Evolutionary conservation across 1,140 invertebrate genomes (phyloP), one percentile per base, ranked within the genome.

Genomic region (Ceratosolen fusciceps): DNA sequence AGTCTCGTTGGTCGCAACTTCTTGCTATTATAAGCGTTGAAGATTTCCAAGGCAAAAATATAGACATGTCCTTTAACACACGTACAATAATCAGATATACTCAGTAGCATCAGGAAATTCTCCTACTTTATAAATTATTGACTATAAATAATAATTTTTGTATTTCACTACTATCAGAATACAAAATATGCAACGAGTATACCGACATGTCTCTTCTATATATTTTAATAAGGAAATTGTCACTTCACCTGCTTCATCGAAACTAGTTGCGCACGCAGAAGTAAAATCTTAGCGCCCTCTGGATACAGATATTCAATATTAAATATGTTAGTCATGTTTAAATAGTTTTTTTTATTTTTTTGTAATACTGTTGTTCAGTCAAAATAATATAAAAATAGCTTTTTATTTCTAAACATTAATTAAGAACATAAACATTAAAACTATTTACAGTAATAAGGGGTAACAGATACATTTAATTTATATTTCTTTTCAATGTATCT

Each of bases 251-350:
- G 31, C 16, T 60, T 52, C 31, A 29, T 58, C 47, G 0, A 34
- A 29, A 43, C 39, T 58, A 52, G 67, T 72, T 54, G 62, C 39
- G 56, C 62, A 31, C 58, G 19, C 54, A 47, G 19, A 49, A 71
- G 37, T 62, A 60, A 54, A 54, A 43, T 31, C 39, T 43, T 58
- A 29, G 70, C 58, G 43, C 67, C 60, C 31, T 37, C 60, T n/a
- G 9, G 31, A 43, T 43, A 7, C 5, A 43, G 39, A n/a, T n/a
- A n/a, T n/a, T n/a, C n/a, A n/a, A n/a, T n/a, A n/a, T 43, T 43
- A 43, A 43, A 43, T 43, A 43, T n/a, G n/a, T n/a, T n/a, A 43
- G 21, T 37, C 14, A 4, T 65, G 0, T 10, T 21, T 37, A 0
- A 34, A 0, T 31, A 12, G 12, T 16, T 31, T 60, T 60, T 31